phyloP scores from a whole-genome alignment of 2,888 invertebrate genomes.

The Amphipyra tragopoginis region DNA sequence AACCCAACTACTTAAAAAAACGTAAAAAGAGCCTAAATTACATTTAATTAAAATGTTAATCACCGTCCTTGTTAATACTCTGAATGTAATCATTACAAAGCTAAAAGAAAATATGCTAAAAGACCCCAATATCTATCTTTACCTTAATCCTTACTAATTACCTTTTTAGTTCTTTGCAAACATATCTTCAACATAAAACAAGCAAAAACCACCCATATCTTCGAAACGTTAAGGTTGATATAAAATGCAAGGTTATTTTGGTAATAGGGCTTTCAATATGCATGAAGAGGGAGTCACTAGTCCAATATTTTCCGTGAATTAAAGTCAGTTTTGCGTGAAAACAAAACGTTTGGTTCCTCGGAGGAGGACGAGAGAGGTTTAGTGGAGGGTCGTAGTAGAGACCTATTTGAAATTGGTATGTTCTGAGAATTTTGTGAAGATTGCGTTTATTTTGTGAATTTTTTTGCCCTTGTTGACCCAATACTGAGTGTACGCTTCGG shows the following conservation, averaged over 20 bases:
- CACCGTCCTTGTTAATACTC: constrained; percentile 44
- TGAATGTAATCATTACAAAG: constrained; percentile 51
- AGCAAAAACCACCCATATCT: constrained; percentile 32
- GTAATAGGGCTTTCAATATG: constrained; percentile 62
- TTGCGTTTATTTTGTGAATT: background rate
- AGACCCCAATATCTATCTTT: constrained; percentile 41
- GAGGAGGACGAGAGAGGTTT: constrained; percentile 24
- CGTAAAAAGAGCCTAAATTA: constrained; percentile 4
- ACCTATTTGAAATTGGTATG: constrained; percentile 17
- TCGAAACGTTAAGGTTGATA: background rate
- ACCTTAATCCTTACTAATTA: constrained; percentile 67
- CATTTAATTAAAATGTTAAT: constrained; percentile 54
- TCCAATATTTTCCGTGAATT: constrained; percentile 69
- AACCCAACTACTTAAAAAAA: constrained; percentile 3
- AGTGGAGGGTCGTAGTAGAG: background rate
- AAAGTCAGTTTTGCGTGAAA: constrained; percentile 65
- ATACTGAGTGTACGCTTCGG: no score
- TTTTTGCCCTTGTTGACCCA: no score
- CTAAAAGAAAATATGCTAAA: constrained; percentile 49
- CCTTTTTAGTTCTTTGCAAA: constrained; percentile 58
- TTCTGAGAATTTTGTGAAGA: background rate
- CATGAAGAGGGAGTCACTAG: constrained; percentile 54
- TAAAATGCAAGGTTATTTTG: constrained; percentile 14
- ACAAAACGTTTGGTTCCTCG: constrained; percentile 40
- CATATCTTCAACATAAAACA: constrained; percentile 4